Base-by-base conservation (phyloP, 2,113 vertebrate genomes). In the Callipepla squamata region DNA sequence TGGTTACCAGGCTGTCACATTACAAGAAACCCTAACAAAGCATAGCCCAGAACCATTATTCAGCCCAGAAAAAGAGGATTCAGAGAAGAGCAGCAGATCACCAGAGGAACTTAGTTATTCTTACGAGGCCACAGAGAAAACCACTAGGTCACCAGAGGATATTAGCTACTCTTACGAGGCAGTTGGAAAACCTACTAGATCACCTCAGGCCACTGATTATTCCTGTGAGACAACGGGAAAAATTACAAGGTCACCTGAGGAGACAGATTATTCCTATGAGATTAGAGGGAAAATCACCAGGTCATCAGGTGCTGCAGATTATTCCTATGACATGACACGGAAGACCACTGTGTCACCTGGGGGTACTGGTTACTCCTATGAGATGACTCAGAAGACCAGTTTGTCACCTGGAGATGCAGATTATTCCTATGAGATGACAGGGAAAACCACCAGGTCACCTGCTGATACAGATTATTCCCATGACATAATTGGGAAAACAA, bases 21-120 rank as follows among this genome's bases (percentile, higher is more conserved):
- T 95, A 89, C 96, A 97, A 44, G 97, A 97, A 6, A 65, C 96
- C 13, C 55, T 97, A n/a, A 89, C 94, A 96, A 96, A 98, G 94
- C 93, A 93, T 79, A 96, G 94, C 92, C 97, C 97, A 93, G 96
- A 97, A 91, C 82, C 96, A 53, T 77, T 80, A 73, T 8, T 96
- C 51, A 95, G 90, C 80, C 57, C 97, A 72, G 97, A 98, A 80
- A 96, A 96, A 90, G 96, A 98, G 51, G 96, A 85, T 81, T 95
- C 76, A 23, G 93, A 97, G 61, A 96, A 97, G 88, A 96, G 96
- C 53, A 96, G 76, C 23, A 95, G 92, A 38, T 95, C 96, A 36
- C 95, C 89, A 9, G 97, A 96, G 53, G 97, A 97, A 70, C 85
- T 97, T 36, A 95, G 96, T 85, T 98, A 97, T 87, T 97, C 97